phyloP scores from a whole-genome alignment of 2,797 vertebrate species.

The Coilia nasus region DNA sequence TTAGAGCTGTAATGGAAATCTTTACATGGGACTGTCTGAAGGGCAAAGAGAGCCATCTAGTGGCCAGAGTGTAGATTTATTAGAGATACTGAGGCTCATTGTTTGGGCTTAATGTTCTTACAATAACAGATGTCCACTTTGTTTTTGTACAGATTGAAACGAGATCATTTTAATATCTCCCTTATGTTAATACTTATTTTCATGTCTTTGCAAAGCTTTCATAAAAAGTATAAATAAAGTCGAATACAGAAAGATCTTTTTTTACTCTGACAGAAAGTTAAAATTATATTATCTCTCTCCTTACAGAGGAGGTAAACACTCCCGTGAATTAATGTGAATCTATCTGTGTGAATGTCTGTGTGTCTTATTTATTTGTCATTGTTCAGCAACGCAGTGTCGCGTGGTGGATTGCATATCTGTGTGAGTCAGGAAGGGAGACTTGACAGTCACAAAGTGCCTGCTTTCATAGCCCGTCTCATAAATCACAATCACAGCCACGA shows the following conservation, averaged over 20 bases:
- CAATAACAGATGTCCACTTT: not conserved
- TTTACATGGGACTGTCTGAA: constrained; percentile 18
- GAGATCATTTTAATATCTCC: not conserved
- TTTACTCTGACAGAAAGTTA: no score
- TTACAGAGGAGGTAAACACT: no score
- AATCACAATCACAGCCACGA: not conserved
- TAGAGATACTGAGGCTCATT: not conserved
- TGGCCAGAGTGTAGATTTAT: constrained; percentile 31
- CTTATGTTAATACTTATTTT: not conserved
- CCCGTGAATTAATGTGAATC: no score
- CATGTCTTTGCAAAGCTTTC: not conserved
- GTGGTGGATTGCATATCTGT: not conserved
- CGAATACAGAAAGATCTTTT: no score
- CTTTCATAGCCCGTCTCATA: not conserved
- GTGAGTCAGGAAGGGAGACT: not conserved
- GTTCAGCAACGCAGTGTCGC: not conserved
- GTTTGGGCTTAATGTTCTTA: no score
- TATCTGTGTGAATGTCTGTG: no score
- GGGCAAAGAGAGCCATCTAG: constrained; percentile 57
- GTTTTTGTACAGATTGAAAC: not conserved
- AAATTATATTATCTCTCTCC: no score
- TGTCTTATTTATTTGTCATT: not conserved
- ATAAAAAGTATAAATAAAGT: no score
- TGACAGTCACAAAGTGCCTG: not conserved
- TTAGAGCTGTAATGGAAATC: constrained; percentile 45